A percentile compares a stretch with the other conserved stretches of the same genome.
phyloP scores from a whole-genome alignment of 2,888 invertebrate genomes.

The Hipparchia semele region DNA sequence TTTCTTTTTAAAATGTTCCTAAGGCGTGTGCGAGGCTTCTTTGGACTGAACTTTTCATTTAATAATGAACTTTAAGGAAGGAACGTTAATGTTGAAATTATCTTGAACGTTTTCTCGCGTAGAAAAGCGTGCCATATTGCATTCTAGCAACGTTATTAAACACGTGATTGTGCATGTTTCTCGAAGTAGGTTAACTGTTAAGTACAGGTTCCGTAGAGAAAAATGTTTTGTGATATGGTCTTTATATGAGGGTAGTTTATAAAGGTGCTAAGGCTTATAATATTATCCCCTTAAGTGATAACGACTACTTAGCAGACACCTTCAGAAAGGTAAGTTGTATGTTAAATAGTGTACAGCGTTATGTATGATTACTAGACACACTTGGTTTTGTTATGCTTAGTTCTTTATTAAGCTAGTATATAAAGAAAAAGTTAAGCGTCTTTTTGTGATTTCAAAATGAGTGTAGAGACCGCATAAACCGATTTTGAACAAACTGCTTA shows the following conservation, averaged over 20 bases:
- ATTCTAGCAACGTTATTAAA: slow-evolving; percentile 44
- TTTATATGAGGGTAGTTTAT: slow-evolving; percentile 14
- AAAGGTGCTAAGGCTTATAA: background rate
- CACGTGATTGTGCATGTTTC: slow-evolving; percentile 49
- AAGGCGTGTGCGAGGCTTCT: slow-evolving; percentile 11
- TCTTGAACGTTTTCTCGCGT: slow-evolving; percentile 21
- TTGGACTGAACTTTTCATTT: background rate
- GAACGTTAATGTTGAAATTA: slow-evolving; percentile 13
- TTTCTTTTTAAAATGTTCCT: slow-evolving; percentile 19
- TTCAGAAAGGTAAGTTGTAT: background rate
- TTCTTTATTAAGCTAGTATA: background rate
- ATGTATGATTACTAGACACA: too few species aligned
- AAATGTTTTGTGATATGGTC: slow-evolving; percentile 24
- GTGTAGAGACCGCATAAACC: too few species aligned
- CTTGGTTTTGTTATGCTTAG: too few species aligned
- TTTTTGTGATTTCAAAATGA: too few species aligned
- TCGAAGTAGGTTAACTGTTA: slow-evolving; percentile 44
- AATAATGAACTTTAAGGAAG: slow-evolving; percentile 9
- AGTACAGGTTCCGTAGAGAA: slow-evolving; percentile 33
- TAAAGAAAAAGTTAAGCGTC: too few species aligned
- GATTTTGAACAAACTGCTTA: too few species aligned
- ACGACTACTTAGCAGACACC: background rate
- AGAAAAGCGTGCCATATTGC: slow-evolving; percentile 41
- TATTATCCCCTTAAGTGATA: background rate
- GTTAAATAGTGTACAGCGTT: background rate